Evolutionary conservation across 2,797 vertebrate species (phyloP).

Genomic region (Enteromius argenteus): DNA sequence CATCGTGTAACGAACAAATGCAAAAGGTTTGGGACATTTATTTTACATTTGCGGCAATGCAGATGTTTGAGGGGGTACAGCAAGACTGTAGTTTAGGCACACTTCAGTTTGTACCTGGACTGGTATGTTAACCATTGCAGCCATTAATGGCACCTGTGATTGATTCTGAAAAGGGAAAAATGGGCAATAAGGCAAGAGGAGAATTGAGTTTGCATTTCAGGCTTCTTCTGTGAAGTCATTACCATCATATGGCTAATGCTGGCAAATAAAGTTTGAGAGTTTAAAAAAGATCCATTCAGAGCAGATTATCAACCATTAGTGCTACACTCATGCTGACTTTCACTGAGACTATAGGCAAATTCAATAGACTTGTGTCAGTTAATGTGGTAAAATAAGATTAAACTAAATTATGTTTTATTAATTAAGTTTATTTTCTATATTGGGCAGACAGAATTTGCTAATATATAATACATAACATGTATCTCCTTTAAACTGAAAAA

Average conservation of each 20-base stretch:
- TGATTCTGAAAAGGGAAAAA: constrained; percentile 42
- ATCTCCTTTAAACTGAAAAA: not conserved
- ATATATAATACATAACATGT: not conserved
- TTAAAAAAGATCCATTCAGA: constrained; percentile 14
- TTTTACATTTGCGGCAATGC: constrained; percentile 30
- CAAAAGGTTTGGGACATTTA: constrained; percentile 25
- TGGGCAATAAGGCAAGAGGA: not conserved
- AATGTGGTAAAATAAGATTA: constrained; percentile 4
- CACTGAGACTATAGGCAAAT: not conserved
- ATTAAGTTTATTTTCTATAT: constrained; percentile 1
- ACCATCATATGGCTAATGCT: not conserved
- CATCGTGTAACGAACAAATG: not conserved
- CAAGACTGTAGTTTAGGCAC: constrained; percentile 23
- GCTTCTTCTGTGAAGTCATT: not conserved
- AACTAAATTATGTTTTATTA: not conserved
- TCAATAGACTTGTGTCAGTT: not conserved
- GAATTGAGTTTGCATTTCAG: not conserved
- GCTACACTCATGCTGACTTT: not conserved
- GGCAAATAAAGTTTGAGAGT: not conserved
- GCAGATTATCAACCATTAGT: constrained; percentile 19
- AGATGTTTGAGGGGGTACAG: constrained; percentile 3
- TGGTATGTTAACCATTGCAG: constrained; percentile 25
- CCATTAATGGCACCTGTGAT: constrained; percentile 44
- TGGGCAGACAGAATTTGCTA: not conserved
- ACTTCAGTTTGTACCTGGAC: constrained; percentile 52